Base-by-base conservation (phyloP, 2,797 vertebrate species). In the Cygnus olor region DNA sequence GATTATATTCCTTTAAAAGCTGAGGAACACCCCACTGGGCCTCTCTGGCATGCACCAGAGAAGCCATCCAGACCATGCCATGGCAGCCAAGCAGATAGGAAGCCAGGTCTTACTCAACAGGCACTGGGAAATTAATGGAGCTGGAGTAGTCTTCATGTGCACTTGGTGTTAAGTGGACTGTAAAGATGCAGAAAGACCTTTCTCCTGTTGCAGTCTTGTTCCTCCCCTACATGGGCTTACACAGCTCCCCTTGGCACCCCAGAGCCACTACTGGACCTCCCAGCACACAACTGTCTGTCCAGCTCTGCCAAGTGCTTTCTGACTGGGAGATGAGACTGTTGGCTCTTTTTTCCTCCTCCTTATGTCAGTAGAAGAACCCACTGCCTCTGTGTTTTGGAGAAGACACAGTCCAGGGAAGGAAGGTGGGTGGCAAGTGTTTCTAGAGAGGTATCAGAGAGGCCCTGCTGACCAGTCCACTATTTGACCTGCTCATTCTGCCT, bases 171-270 rank as follows among this genome's bases (percentile, higher is more conserved):
- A 25, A 1, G 7, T 10, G 9, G 54, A 68, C 27, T 64, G 11
- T 40, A 74, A 57, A 44, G 70, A 57, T 40, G 11, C 0, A 0
- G 34, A 1, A 10, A 86, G 30, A 36, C 8, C 36, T 34, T 58
- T 25, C 60, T 40, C 20, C 32, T 38, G 4, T 24, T 51, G 28
- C 28, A 53, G 25, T 21, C 15, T 3, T 2, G 1, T 53, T 51
- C 30, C 45, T 42, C 2, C 38, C 3, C 27, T 47, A 45, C 3
- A 0, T 2, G 14, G 13, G 25, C 9, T 84, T 36, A 40, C 10
- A 4, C 5, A 12, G 27, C 58, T 89, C 40, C 21, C 10, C 68
- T 42, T 21, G 27, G 27, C 19, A 30, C 28, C 28, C 8, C 16
- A 45, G n/a, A 38, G 73, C n/a, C 40, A 21, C 58, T 63, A 42